Evolutionary conservation across 2,113 vertebrate genomes (phyloP).

Genomic region (Hypanus sabinus): DNA sequence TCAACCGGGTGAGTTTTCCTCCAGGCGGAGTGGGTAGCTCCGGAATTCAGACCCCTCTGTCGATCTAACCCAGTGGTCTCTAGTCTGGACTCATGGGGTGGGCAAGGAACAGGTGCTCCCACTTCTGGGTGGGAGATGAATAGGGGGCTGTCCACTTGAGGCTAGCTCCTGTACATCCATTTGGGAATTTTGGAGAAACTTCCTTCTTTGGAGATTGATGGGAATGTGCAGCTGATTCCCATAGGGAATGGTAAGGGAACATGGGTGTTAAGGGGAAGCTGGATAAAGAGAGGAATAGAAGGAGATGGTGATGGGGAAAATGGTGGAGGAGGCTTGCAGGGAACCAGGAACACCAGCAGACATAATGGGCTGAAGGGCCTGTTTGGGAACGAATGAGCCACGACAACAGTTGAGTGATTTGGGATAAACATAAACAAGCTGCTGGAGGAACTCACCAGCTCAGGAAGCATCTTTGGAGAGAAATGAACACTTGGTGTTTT

Average conservation of each 20-base stretch:
- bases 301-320: not conserved
- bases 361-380: not conserved
- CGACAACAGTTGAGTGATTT: too few species aligned
- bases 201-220: too few species aligned
- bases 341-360: not conserved
- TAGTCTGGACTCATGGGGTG: not conserved
- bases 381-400: not conserved
- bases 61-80: not conserved
- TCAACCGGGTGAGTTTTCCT: constrained; percentile 44
- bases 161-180: not conserved
- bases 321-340: not conserved
- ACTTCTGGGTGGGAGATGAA: not conserved
- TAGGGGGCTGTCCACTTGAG: not conserved
- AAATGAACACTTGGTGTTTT: too few species aligned
- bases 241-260: not conserved
- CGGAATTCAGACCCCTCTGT: not conserved
- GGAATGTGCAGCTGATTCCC: not conserved
- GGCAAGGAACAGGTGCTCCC: not conserved
- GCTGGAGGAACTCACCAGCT: too few species aligned
- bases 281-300: not conserved
- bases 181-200: not conserved
- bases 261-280: not conserved
- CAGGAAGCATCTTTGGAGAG: too few species aligned
- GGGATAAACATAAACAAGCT: too few species aligned
- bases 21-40: too few species aligned